Percentiles rank a stretch among this genome's conserved stretches.
These are phyloP conservation scores for Drosophila ohnishii DNA, from an alignment of 1,140 invertebrate genomes.

Conservation along the genomic window DNA sequence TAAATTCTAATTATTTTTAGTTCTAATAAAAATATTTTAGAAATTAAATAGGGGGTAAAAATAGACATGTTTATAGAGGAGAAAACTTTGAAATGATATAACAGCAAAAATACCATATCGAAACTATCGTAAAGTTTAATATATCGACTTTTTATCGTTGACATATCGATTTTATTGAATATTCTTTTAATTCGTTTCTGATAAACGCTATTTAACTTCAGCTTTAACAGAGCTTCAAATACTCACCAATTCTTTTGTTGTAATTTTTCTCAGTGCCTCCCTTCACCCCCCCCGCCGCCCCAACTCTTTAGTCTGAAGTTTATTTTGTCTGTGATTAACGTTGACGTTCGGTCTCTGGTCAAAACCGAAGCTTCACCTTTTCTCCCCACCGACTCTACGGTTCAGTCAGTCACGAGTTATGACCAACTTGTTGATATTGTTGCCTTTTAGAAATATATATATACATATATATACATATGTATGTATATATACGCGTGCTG, in stretches of 20 bases:
- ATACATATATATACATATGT: neutral
- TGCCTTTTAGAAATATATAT: slow-evolving; percentile 16
- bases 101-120: too few relatives aligned
- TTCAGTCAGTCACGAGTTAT: slow-evolving; percentile 59
- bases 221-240: too few relatives aligned
- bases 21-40: neutral
- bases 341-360: slow-evolving; percentile 54
- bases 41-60: neutral
- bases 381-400: slow-evolving; percentile 27
- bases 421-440: slow-evolving; percentile 45
- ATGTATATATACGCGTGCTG: slow-evolving; percentile 44
- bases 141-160: too few relatives aligned
- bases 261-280: neutral
- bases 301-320: slow-evolving; percentile 3
- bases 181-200: too few relatives aligned
- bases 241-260: too few relatives aligned
- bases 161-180: too few relatives aligned
- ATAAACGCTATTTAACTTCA: too few relatives aligned
- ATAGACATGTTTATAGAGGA: neutral
- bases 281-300: neutral
- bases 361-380: slow-evolving; percentile 19
- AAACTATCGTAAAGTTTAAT: too few relatives aligned
- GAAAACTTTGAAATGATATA: too few relatives aligned
- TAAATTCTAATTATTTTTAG: neutral
- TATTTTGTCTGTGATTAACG: slow-evolving; percentile 69